Evolutionary conservation across 2,888 invertebrate species (phyloP), one percentile per base, ranked within the genome.

Genomic region (Panzeria rudis): DNA sequence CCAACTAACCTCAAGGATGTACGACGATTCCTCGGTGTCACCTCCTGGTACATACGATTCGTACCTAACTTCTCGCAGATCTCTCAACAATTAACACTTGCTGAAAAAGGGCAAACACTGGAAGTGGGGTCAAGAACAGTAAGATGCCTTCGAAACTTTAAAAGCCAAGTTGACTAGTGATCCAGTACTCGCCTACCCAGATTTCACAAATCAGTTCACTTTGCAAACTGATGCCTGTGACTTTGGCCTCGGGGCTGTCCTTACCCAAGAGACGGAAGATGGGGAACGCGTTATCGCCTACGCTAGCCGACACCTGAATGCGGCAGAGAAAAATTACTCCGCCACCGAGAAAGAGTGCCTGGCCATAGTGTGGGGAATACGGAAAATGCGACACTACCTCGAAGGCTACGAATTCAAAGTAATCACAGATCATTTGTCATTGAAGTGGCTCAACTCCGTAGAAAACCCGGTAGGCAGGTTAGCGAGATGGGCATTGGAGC

Each of bases 321-420:
- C n/a, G n/a, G n/a, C n/a, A n/a, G n/a, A n/a, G n/a, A n/a, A n/a
- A n/a, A n/a, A n/a, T n/a, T n/a, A n/a, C n/a, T n/a, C n/a, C n/a
- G n/a, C n/a, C n/a, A n/a, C n/a, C n/a, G n/a, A n/a, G n/a, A n/a
- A n/a, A n/a, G n/a, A n/a, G n/a, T n/a, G n/a, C n/a, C n/a, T n/a
- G n/a, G n/a, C n/a, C n/a, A 35, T 1, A 35, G 41, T 47, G 1
- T 47, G 47, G 20, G 50, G 9, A 6, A 50, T 50, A 17, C 17
- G 50, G 2, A 50, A 50, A n/a, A 50, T 50, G 71, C 61, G 11
- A 54, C 75, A 11, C 2, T 62, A 62, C 23, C 38, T 56, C n/a
- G 62, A 38, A 23, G 62, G 41, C 0, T 35, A 50, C 8, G 20
- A 50, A 8, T 50, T 50, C 3, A 20, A 20, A 50, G 50, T 50